Base-by-base conservation (phyloP, 53 echinoderm and acorn worm species). In the Hippasteria phrygiana region DNA sequence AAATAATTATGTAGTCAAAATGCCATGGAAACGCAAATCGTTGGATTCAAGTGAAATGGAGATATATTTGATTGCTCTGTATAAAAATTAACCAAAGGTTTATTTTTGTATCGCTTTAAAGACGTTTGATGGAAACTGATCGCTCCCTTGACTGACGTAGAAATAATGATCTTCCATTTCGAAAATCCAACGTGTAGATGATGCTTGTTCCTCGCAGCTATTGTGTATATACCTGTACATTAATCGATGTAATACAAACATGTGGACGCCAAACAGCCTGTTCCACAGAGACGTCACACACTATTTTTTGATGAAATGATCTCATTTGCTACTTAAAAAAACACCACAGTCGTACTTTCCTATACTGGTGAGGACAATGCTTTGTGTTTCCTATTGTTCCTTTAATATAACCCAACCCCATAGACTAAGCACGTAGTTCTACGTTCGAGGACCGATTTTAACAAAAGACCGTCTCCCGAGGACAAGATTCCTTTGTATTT, bases 1-100 rank as follows among this genome's bases (percentile, higher is more conserved):
- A 42, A 42, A 4, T 22, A 14, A 62, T 5, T 62, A 18, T 24
- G 56, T 39, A 79, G 24, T 59, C 40, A 31, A 55, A 35, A 55
- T 36, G 38, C 6, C 14, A 43, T 73, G 42, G 56, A 36, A 62
- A 79, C 36, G 79, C 79, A 4, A 39, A 79, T 41, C 55, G 27
- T 66, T 83, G 43, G 32, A 83, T 83, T 83, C 46, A 26, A 71
- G 43, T 51, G 36, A 85, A 85, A 71, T 64, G 47, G 71, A 78
- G 35, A 70, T 69, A 85, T 85, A 85, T 85, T 69, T 85, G 69
- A 85, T 29, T 85, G 85, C 71, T 85, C 70, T 85, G 85, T 85
- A 85, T 85, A 85, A 85, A 85, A 85, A 70, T 47, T 85, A 50
- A 71, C 70, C 85, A 85, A 85, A 85, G 85, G 85, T 85, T 85